Conservation (phyloP, 1,140 invertebrate species). For the Solen grandis region DNA sequence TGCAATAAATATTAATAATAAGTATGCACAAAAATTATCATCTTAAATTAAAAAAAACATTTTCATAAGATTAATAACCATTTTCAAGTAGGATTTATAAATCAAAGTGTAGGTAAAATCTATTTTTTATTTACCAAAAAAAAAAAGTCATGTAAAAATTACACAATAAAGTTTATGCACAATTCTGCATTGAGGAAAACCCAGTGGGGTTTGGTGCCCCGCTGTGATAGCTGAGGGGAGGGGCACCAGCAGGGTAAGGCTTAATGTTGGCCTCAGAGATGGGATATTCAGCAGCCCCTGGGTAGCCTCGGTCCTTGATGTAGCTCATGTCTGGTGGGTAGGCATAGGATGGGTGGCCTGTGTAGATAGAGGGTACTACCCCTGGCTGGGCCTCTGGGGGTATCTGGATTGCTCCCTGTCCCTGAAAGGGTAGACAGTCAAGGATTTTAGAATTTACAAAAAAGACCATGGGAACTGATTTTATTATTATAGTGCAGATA, state of each 20-base stretch:
- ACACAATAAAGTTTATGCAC: background rate
- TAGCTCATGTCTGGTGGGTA: slow-evolving; percentile 76
- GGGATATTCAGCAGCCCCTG: slow-evolving; percentile 66
- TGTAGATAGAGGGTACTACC: slow-evolving; percentile 77
- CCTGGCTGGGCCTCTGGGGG: slow-evolving; percentile 73
- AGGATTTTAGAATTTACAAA: too few species aligned
- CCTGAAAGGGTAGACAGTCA: slow-evolving; percentile 71
- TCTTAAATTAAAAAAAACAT: too few species aligned
- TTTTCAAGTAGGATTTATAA: too few species aligned
- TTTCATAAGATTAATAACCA: too few species aligned
- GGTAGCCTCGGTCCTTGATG: slow-evolving; percentile 74
- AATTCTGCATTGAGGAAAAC: slow-evolving; percentile 56
- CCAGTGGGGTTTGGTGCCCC: slow-evolving; percentile 76
- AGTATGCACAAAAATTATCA: too few species aligned
- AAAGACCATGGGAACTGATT: too few species aligned
- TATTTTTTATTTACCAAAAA: too few species aligned
- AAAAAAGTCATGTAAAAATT: too few species aligned
- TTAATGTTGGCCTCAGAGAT: slow-evolving; percentile 43
- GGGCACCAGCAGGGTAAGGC: slow-evolving; percentile 75
- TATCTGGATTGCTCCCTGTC: slow-evolving; percentile 73
- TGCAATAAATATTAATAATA: too few species aligned
- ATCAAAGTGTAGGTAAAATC: too few species aligned
- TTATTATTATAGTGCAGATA: too few species aligned
- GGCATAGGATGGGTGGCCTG: slow-evolving; percentile 79
- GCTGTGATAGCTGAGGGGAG: slow-evolving; percentile 71